Conservation (phyloP, 2,888 invertebrate species). For the Yponomeuta malinellus region DNA sequence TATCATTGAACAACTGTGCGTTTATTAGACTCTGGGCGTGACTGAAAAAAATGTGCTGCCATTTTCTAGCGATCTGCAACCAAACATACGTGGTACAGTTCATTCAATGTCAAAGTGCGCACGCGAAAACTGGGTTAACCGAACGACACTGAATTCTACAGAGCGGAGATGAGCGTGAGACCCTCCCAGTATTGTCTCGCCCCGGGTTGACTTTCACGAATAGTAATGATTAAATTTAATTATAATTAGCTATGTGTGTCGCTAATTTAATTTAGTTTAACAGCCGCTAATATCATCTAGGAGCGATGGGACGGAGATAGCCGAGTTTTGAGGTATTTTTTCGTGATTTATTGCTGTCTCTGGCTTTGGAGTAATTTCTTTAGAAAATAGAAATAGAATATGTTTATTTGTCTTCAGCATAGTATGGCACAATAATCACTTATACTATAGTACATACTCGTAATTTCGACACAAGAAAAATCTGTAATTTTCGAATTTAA, state of each 20-base stretch:
- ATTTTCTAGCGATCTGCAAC: neutral
- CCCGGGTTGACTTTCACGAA: constrained; percentile 55
- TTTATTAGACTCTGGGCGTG: too few relatives aligned
- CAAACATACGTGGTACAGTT: neutral
- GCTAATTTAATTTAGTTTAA: constrained; percentile 64
- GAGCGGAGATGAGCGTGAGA: constrained; percentile 47
- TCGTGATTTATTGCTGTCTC: neutral
- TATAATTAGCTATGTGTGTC: constrained; percentile 55
- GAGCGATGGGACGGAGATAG: neutral
- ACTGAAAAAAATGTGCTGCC: too few relatives aligned
- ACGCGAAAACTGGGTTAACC: constrained; percentile 15
- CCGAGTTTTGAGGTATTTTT: neutral
- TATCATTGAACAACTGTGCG: too few relatives aligned
- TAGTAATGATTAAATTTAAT: constrained; percentile 29
- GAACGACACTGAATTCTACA: neutral
- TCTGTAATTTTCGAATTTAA: too few relatives aligned
- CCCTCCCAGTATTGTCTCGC: constrained; percentile 50
- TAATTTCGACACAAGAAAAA: too few relatives aligned
- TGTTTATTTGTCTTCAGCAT: too few relatives aligned
- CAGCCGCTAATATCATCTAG: constrained; percentile 13
- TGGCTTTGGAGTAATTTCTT: too few relatives aligned
- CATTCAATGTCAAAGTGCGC: constrained; percentile 10
- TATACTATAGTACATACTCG: too few relatives aligned
- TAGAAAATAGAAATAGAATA: too few relatives aligned
- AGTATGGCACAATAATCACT: too few relatives aligned